phyloP scores from a whole-genome alignment of 2,888 invertebrate species.

The Drosophila siamana region DNA sequence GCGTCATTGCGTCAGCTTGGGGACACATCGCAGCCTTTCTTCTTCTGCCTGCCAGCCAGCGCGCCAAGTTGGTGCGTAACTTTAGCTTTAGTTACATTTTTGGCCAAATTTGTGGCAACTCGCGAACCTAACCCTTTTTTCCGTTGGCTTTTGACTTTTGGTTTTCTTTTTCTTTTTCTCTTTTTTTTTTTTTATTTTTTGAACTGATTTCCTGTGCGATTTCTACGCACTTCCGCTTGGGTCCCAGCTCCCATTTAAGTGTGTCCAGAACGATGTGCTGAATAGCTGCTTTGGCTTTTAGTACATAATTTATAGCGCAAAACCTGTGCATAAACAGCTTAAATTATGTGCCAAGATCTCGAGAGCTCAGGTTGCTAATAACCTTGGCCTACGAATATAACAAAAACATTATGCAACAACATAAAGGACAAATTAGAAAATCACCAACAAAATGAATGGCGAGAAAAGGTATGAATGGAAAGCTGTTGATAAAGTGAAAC shows the following conservation, averaged over 20 bases:
- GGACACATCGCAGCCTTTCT: conserved; percentile 51
- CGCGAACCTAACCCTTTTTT: conserved; percentile 60
- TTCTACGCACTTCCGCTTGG: conserved; percentile 69
- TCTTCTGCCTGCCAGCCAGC: neutral
- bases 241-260: conserved; percentile 31
- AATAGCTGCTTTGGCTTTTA: conserved; percentile 67
- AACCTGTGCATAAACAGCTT: conserved; percentile 69
- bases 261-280: conserved; percentile 72
- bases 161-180: conserved; percentile 8
- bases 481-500: neutral
- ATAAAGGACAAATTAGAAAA: conserved; percentile 4
- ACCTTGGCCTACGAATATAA: conserved; percentile 10
- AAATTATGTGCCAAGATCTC: conserved; percentile 64
- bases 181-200: conserved; percentile 36
- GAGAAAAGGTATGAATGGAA: neutral
- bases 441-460: neutral
- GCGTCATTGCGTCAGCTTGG: conserved; percentile 51
- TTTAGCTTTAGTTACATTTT: conserved; percentile 58
- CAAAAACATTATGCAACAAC: conserved; percentile 2
- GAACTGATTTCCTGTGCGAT: conserved; percentile 60
- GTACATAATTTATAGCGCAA: conserved; percentile 73
- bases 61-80: conserved; percentile 31
- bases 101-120: conserved; percentile 54
- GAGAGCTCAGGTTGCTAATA: conserved; percentile 38
- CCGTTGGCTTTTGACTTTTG: conserved; percentile 1